A percentile compares a stretch with the other conserved stretches of the same genome.
phyloP scores from a whole-genome alignment of 2,888 invertebrate species.

The Apamea epomidion region DNA sequence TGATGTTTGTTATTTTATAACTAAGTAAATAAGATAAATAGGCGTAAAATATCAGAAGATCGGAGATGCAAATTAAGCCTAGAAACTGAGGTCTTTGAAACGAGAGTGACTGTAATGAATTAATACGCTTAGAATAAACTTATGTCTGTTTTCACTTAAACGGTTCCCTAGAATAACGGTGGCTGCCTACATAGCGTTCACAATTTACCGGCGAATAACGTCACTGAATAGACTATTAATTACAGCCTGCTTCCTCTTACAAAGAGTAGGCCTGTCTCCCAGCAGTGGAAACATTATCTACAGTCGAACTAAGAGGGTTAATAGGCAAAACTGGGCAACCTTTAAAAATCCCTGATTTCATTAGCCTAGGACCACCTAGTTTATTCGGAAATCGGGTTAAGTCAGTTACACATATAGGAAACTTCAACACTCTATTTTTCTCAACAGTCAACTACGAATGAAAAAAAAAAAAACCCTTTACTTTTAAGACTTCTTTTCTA shows the following conservation, averaged over 20 bases:
- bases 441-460: conserved; percentile 8
- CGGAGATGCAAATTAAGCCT: conserved; percentile 25
- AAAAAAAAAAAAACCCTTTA: conserved; percentile 10
- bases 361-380: not conserved
- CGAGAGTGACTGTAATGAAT: conserved; percentile 22
- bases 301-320: not conserved
- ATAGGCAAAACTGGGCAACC: not conserved
- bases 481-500: conserved; percentile 15
- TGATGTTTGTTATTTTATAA: not conserved
- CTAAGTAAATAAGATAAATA: conserved; percentile 12
- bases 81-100: conserved; percentile 10
- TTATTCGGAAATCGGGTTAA: not conserved
- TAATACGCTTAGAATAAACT: conserved; percentile 1
- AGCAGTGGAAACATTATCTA: not conserved
- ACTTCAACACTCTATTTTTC: conserved; percentile 7
- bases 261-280: not conserved
- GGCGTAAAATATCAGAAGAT: conserved; percentile 24
- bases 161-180: no score
- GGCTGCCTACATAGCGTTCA: no score
- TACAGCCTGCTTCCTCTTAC: not conserved
- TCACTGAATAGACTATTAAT: no score
- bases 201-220: no score
- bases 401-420: not conserved
- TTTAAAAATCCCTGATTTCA: not conserved
- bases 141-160: not conserved